Base-by-base conservation (phyloP, 1,140 invertebrate species). In the Drosophila murphyi region DNA sequence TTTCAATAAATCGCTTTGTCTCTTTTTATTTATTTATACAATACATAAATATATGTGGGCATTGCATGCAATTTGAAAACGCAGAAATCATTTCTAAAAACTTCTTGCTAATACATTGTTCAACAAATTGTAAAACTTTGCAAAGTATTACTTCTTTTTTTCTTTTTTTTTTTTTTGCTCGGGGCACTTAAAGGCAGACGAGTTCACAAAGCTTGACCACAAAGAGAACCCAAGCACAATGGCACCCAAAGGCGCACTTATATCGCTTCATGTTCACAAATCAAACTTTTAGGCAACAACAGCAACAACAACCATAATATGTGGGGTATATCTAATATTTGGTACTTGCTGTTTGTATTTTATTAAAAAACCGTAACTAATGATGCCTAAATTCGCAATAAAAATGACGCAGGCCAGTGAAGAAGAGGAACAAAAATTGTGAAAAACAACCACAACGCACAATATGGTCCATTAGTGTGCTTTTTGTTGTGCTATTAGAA, bases 341-440 rank as follows among this genome's bases (percentile, higher is more conserved):
- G 61, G 56, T 74, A 62, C 57, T 70, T 63, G 35, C 39, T 62
- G 52, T 74, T 74, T 79, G 80, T 78, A 65, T 81, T 88, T 88
- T 88, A 88, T 89, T 89, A 88, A 88, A 89, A 88, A 88, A 81
- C 78, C 86, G 86, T 88, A 89, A 88, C 85, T 89, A 88, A 88
- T 88, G 85, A 88, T 88, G 85, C 85, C 85, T 89, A 88, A 88
- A 88, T 89, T 88, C 86, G 80, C 85, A 89, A 89, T 89, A 89
- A 88, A 88, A 88, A 80, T 88, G 80, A 87, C 68, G 72, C 60
- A 31, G 5, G n/a, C 31, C 60, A 20, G n/a, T 1, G 35, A 28
- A 59, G 7, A 41, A 48, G 31, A 32, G 54, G 28, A 39, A 28
- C 7, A 51, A 39, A 60, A 60, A 57, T 28, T 10, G 12, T 31